phyloP scores from a whole-genome alignment of 2,888 invertebrate species.

The Papilio elwesi region DNA sequence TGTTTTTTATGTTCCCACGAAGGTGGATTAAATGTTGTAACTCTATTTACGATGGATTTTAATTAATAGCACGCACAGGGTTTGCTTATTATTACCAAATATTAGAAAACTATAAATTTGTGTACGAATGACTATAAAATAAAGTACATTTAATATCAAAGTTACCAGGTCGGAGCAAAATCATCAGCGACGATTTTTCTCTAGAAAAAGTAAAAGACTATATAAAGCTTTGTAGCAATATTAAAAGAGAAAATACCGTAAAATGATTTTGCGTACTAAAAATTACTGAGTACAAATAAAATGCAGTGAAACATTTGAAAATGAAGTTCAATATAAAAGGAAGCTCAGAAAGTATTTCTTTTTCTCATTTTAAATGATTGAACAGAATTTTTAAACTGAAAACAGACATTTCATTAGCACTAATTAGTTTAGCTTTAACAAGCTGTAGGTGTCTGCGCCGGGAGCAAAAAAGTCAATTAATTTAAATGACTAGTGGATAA shows the following conservation, averaged over 20 bases:
- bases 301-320: slow-evolving; percentile 12
- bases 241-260: slow-evolving; percentile 4
- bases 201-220: background rate
- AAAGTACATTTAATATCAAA: too few species aligned
- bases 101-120: too few species aligned
- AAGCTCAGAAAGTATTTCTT: slow-evolving; percentile 12
- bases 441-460: slow-evolving; percentile 25
- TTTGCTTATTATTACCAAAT: too few species aligned
- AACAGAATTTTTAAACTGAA: slow-evolving; percentile 25
- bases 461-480: slow-evolving; percentile 21
- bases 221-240: background rate
- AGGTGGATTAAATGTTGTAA: slow-evolving; percentile 12
- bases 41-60: background rate
- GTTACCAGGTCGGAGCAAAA: background rate
- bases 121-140: too few species aligned
- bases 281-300: background rate
- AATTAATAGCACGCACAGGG: background rate
- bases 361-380: slow-evolving; percentile 15
- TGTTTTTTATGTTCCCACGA: slow-evolving; percentile 5
- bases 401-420: slow-evolving; percentile 30
- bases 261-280: slow-evolving; percentile 9
- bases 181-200: background rate
- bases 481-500: slow-evolving; percentile 17
- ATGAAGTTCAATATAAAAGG: slow-evolving; percentile 20
- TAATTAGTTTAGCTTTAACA: slow-evolving; percentile 34